Base-by-base conservation (phyloP, 2,113 vertebrate species). In the Sterrhoptilus dennistouni region DNA sequence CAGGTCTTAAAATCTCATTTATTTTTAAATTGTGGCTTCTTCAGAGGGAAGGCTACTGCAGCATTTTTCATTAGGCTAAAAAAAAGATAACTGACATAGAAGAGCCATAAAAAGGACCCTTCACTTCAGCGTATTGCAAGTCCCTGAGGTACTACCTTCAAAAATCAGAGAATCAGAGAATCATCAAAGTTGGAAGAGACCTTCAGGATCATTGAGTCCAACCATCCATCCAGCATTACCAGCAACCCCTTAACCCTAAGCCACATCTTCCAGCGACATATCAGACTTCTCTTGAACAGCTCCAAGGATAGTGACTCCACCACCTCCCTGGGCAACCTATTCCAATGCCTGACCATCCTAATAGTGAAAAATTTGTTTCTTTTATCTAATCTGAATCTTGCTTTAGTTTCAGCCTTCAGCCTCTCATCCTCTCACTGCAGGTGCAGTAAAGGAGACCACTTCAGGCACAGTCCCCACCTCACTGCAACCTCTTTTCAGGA, bases 391-490 rank as follows among this genome's bases (percentile, higher is more conserved):
- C 27, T 65, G 50, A 44, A 52, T 36, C 9, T 65, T 3, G 1
- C 8, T 8, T 65, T 61, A 61, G 9, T 42, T 3, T 44, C 44
- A 57, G 0, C 2, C 2, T n/a, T n/a, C n/a, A n/a, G n/a, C n/a
- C 40, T 44, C 31, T 72, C 31, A 2, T 36, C 6, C 8, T 50
- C 18, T 65, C 31, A 8, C 50, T 33, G 59, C 31, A 33, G 31
- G 11, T 9, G 27, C 13, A 25, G 17, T 4, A 27, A 21, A 42
- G 11, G 20, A 71, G 17, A 31, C 7, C 0, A 45, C 44, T 45
- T 19, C 44, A 45, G 44, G 44, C 44, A 45, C 44, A 0, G 7
- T 7, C 9, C 25, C 11, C 13, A 4, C 9, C 16, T 56, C 65
- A 35, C 11, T 22, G 0, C 24, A 29, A 9, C 12, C 12, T 56